Base-by-base conservation (phyloP, 2,888 invertebrate genomes). In the Phania funesta region DNA sequence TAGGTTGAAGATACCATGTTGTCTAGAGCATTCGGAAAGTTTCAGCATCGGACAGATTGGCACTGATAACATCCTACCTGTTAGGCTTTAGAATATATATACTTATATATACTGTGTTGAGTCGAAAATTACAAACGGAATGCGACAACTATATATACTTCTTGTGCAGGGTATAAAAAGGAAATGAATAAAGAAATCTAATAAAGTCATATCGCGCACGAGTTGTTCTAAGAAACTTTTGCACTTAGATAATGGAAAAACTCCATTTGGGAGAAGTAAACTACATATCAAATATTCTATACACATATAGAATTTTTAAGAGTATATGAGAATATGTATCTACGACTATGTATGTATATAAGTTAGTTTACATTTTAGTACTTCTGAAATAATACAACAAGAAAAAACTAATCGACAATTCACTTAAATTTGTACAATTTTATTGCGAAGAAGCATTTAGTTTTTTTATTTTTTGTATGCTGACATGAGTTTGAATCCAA, bases 201-300 rank as follows among this genome's bases (percentile, higher is more conserved):
- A 88, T 89, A 89, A 86, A 89, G 88, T 85, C 87, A 87, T 88
- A 86, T 85, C 85, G 86, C 86, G 86, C 87, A 87, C 85, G 86
- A 89, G 85, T 87, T 86, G 86, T 86, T 89, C 84, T 78, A 77
- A 87, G 87, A 78, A 83, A 84, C 83, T 88, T 89, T 89, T 87
- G 88, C 89, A 89, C 89, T 89, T 88, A 87, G 87, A 87, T 89
- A 89, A 89, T 89, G 89, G 89, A 89, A 89, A 88, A 89, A 88
- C 87, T 86, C 89, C 88, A 89, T 89, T 89, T 88, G 84, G 75
- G 64, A 77, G 68, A 74, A 58, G 74, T 46, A 73, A 76, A 65
- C 6, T 56, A 65, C 20, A 35, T 26, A 46, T 18, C 32, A 74
- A 56, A 48, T 35, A 65, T 68, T 77, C 9, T 64, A 77, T 41